Conservation (phyloP, 2,888 invertebrate genomes). For the Eupithecia dodoneata region DNA sequence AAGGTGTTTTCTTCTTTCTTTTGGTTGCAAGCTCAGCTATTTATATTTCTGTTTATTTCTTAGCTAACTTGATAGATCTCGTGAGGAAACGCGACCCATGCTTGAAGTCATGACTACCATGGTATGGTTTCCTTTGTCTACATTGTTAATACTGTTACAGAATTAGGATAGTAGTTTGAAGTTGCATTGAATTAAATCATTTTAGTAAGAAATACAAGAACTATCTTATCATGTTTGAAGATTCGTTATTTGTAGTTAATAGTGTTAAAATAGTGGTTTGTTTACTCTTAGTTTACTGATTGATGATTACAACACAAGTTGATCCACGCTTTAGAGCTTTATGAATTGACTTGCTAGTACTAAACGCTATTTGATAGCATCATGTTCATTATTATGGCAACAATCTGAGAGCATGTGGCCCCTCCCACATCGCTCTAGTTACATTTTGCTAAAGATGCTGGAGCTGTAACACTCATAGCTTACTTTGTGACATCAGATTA, state of each 20-base stretch:
- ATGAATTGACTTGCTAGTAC: slow-evolving; percentile 32
- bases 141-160: slow-evolving; percentile 67
- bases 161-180: slow-evolving; percentile 68
- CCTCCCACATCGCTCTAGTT: slow-evolving; percentile 49
- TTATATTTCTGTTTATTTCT: slow-evolving; percentile 61
- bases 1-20: slow-evolving; percentile 74
- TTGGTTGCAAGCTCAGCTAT: slow-evolving; percentile 75
- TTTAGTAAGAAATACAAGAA: slow-evolving; percentile 38
- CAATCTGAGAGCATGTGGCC: slow-evolving; percentile 59
- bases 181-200: slow-evolving; percentile 55
- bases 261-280: slow-evolving; percentile 35
- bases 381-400: slow-evolving; percentile 46
- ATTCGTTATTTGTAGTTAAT: slow-evolving; percentile 38
- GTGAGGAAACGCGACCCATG: slow-evolving; percentile 83
- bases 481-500: slow-evolving; percentile 20
- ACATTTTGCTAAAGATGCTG: slow-evolving; percentile 18
- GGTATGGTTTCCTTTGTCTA: slow-evolving; percentile 84
- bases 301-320: slow-evolving; percentile 31
- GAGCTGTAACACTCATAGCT: slow-evolving; percentile 29
- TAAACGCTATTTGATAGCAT: slow-evolving; percentile 39
- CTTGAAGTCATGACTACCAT: slow-evolving; percentile 84
- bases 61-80: slow-evolving; percentile 67
- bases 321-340: slow-evolving; percentile 42
- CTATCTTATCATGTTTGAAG: slow-evolving; percentile 32
- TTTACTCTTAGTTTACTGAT: slow-evolving; percentile 28